Conservation (phyloP, 2,113 vertebrate genomes). For the Eulemur macaco region DNA sequence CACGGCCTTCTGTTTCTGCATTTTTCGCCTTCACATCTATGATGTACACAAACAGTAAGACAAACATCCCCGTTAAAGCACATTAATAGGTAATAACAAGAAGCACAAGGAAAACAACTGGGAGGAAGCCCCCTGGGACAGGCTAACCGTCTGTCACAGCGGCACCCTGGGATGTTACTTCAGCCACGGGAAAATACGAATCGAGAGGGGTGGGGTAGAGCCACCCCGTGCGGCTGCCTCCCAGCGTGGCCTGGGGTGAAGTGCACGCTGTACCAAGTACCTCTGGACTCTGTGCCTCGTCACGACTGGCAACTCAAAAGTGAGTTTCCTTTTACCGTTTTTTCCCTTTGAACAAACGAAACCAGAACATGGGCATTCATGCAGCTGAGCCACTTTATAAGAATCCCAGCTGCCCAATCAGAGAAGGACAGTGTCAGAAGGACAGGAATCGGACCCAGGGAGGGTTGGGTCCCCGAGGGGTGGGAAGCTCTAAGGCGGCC, state of each 20-base stretch:
- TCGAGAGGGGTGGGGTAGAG: accelerated
- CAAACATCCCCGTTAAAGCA: background rate
- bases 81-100: background rate
- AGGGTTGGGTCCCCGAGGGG: accelerated
- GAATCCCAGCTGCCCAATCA: background rate
- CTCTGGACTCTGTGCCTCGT: background rate
- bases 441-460: slow-evolving; percentile 61
- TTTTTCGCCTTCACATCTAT: slow-evolving; percentile 24
- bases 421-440: slow-evolving; percentile 53
- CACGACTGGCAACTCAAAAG: slow-evolving; percentile 40
- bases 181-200: background rate
- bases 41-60: background rate
- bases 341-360: slow-evolving; percentile 54
- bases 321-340: background rate
- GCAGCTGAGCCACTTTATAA: slow-evolving; percentile 64
- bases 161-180: background rate
- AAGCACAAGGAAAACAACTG: background rate
- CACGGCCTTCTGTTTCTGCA: background rate
- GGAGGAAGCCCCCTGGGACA: background rate
- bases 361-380: slow-evolving; percentile 63
- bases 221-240: background rate
- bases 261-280: background rate
- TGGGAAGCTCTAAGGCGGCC: background rate
- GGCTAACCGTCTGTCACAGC: background rate
- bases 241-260: background rate